Evolutionary conservation across 2,797 vertebrate species (phyloP).

Genomic region (Acrocephalus scirpaceus): DNA sequence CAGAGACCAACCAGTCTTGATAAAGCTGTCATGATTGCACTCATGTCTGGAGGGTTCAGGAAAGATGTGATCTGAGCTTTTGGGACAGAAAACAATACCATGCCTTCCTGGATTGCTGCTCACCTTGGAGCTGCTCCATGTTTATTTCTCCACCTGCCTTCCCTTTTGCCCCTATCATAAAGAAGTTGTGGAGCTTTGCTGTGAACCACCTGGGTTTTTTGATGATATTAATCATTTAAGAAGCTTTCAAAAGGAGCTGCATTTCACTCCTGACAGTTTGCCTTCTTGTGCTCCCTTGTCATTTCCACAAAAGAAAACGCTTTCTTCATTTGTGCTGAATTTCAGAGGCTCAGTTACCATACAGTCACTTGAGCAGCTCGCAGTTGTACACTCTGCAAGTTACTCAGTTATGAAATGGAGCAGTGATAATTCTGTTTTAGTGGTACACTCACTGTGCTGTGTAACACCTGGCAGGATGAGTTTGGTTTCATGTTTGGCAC

Average conservation of each 20-base stretch:
- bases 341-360: neutral
- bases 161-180: neutral
- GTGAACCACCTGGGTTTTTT: neutral
- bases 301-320: neutral
- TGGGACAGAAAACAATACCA: neutral
- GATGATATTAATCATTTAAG: neutral
- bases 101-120: neutral
- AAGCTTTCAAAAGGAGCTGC: neutral
- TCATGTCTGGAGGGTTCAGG: neutral
- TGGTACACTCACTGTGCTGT: neutral
- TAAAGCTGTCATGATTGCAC: slow-evolving; percentile 5
- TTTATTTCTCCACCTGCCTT: neutral
- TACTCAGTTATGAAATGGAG: neutral
- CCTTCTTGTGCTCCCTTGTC: neutral
- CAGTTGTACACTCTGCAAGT: neutral
- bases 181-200: neutral
- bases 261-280: neutral
- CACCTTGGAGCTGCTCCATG: neutral
- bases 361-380: neutral
- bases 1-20: neutral
- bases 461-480: neutral
- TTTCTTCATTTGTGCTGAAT: neutral
- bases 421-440: neutral
- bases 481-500: neutral
- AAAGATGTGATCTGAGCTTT: neutral